Conservation (phyloP, 2,113 vertebrate genomes). For the Pedetes capensis region DNA sequence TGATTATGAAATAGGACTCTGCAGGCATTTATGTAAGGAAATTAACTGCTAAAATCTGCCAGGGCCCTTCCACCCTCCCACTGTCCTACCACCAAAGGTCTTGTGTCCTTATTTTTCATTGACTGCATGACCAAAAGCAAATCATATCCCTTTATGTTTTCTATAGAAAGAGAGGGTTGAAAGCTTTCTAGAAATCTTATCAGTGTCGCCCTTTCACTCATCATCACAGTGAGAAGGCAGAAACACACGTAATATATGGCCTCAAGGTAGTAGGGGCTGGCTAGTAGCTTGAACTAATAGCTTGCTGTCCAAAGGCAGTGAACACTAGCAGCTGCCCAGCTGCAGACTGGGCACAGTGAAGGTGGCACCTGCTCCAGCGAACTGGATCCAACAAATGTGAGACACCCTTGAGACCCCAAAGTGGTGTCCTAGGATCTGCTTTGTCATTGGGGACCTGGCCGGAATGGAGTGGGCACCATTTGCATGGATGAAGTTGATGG, state of each 20-base stretch:
- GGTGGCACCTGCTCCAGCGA: neutral
- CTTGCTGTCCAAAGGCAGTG: neutral
- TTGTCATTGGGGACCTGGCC: neutral
- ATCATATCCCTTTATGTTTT: neutral
- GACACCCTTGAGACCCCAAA: too few relatives aligned
- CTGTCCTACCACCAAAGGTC: neutral
- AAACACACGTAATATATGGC: neutral
- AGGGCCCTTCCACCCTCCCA: neutral
- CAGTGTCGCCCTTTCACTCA: neutral
- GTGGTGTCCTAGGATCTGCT: neutral
- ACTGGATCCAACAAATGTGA: neutral
- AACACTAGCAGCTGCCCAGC: neutral
- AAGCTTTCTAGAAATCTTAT: neutral
- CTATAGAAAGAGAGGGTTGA: neutral
- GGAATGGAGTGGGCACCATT: neutral
- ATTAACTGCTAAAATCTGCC: conserved; percentile 11
- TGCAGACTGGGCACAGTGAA: neutral
- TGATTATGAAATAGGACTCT: conserved; percentile 57
- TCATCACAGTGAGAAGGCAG: neutral
- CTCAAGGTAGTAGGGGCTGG: neutral
- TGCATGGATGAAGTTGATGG: neutral
- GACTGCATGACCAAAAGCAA: neutral
- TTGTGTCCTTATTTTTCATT: neutral
- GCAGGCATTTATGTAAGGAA: neutral
- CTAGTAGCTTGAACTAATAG: neutral